Evolutionary conservation across 2,797 vertebrate genomes (phyloP), one percentile per base, ranked within the genome.

Genomic region (Lepus oiostolus): DNA sequence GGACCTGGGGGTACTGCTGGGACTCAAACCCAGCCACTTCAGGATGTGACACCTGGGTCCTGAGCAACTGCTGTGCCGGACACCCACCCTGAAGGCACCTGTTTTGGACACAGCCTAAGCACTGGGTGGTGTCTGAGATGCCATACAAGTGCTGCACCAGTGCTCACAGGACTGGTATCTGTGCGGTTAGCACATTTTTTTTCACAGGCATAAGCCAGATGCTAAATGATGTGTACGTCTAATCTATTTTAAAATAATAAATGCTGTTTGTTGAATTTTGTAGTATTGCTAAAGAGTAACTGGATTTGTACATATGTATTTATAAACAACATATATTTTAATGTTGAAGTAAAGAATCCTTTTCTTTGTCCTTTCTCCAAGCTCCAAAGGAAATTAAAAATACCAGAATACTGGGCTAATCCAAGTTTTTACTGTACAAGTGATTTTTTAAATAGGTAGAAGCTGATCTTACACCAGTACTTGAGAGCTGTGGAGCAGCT

Each of bases 341-440:
- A 90, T 92, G 13, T 63, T 63, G 63, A 85, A 92, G 68, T 88
- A 80, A 96, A 91, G 22, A 68, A 81, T 90, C 13, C 58, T 90
- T 96, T 80, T 86, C 65, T 58, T 70, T 82, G 30, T 93, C 21
- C 32, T 96, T 93, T 67, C 28, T 93, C 4, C 93, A 71, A 85
- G 30, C 47, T 71, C 77, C 21, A 65, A 81, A 93, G 82, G 85
- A 90, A 94, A 94, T 93, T 87, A 52, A 96, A 95, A 92, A 88
- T 86, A 75, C 28, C 58, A 93, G n/a, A 68, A 89, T 65, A 87
- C 24, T 38, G 28, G 26, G 19, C 71, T 91, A 95, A 88, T 93
- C 28, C 68, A 90, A 76, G 19, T 35, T 95, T 96, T 94, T 84
- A 91, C 65, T 72, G 26, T 92, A 88, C 7, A 21, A 62, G n/a